Evolutionary conservation across 2,797 vertebrate species (phyloP), one percentile per base, ranked within the genome.

Genomic region (Sphenopsis melanotis): DNA sequence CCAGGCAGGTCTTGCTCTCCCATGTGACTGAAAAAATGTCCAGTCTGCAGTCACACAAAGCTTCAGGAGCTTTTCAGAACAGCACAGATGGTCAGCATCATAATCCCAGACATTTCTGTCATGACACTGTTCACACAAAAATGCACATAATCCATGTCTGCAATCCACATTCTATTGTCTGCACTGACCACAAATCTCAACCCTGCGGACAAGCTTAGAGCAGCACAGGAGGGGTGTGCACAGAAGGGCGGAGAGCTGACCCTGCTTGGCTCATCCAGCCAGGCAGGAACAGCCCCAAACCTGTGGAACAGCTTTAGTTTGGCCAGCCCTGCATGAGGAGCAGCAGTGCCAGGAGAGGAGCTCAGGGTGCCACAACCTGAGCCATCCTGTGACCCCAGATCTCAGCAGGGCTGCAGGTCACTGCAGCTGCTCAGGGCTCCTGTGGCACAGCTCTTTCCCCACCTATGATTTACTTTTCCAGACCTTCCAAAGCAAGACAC

Each of bases 141-240:
- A 39, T 3, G 5, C n/a, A 14, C 6, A 42, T 24, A 41, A 41
- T 9, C 85, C 29, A 1, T 0, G 8, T 5, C 64, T 76, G 80
- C 63, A 55, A 39, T 10, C 71, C 49, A 11, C 23, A 16, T 10
- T 7, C 15, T n/a, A 34, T 0, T 6, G 5, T 10, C 41, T 24
- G 34, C 36, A 13, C 30, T 32, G 21, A 71, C 36, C 75, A 21
- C 0, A 0, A 15, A 34, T 2, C 18, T 6, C 49, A 63, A 1
- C 14, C 63, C 7, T 21, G 26, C 34, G 65, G 56, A 9, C 5
- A 4, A 5, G 8, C 55, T 6, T 4, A 23, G 10, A 78, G 34
- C 52, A 16, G 11, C 12, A 6, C 42, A 61, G 36, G 34, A 50
- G 11, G 1, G 15, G 22, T 7, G 18, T 2, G 36, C 49, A 30